phyloP scores from a whole-genome alignment of 1,140 invertebrate genomes.

The Rhynchophorus ferrugineus region DNA sequence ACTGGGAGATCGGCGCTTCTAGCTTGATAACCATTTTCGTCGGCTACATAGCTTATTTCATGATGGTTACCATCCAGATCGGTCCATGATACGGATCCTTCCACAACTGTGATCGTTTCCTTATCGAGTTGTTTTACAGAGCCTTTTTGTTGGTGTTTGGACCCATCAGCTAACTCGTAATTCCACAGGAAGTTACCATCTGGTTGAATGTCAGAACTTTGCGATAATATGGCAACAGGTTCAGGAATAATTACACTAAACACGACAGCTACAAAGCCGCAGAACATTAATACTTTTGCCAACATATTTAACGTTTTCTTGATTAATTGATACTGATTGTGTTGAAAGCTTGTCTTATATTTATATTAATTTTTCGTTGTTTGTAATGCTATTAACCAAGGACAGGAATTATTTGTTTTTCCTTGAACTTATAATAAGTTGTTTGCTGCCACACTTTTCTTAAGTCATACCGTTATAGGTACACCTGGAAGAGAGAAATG shows the following conservation, averaged over 20 bases:
- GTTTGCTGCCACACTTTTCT: too few species aligned
- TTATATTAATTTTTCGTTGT: too few species aligned
- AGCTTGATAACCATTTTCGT: neutral
- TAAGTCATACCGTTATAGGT: too few species aligned
- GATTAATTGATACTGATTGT: too few species aligned
- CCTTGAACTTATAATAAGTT: too few species aligned
- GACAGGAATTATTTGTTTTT: too few species aligned
- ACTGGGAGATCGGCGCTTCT: conserved; percentile 1
- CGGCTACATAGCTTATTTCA: neutral
- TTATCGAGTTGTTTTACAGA: neutral
- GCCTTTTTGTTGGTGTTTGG: neutral
- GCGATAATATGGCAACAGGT: neutral
- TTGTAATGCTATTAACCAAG: too few species aligned
- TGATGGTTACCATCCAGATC: conserved; percentile 4
- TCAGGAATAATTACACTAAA: neutral
- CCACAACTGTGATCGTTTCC: neutral
- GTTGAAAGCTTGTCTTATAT: too few species aligned
- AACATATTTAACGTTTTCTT: too few species aligned
- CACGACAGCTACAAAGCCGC: neutral
- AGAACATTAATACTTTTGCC: too few species aligned
- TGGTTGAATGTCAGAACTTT: neutral
- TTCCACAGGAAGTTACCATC: neutral
- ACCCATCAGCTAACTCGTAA: neutral
- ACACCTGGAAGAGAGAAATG: too few species aligned
- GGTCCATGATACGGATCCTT: neutral